Base-by-base conservation (phyloP, 1,140 invertebrate species). In the Cyphomyrmex costatus region DNA sequence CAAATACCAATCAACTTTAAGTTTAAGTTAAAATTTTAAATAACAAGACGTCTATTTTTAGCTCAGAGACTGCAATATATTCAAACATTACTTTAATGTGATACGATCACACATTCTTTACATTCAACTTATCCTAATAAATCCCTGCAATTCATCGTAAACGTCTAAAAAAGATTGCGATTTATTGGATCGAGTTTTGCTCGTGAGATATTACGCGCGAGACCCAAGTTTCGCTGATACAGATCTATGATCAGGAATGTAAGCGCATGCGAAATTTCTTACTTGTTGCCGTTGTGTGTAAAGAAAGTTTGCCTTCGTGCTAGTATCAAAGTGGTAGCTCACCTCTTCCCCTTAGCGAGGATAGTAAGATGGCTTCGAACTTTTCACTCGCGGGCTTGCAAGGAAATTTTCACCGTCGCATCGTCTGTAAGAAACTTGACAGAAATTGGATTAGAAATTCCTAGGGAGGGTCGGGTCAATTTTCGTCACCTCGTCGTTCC, bases 371-470 rank as follows among this genome's bases (percentile, higher is more conserved):
- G 79, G 65, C 36, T 63, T 49, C 73, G 82, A 85, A 85, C 82
- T 85, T 85, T 85, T 78, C 74, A 85, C 74, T 85, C 73, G 61
- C 46, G 21, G 36, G 46, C 49, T 65, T 30, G 61, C 58, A 36
- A 65, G 85, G 65, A 80, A 74, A 80, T 86, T 83, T 86, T 71
- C 85, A 86, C 42, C 42, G 51, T 82, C 63, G 30, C 65, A 66
- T 80, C 51, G 66, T 21, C 46, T 24, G 46, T 61, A 63, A 82
- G 77, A 83, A 82, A 83, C 33, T 82, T 82, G 76, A 86, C 85
- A 86, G 56, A 63, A 86, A 86, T 86, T 86, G 77, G 66, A 86
- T 86, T 86, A 86, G 77, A 82, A 86, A 86, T 86, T 82, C 53
- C 76, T 27, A 30, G 42, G 24, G 77, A 70, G 30, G 42, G 76